Evolutionary conservation across 2,797 vertebrate genomes (phyloP), one percentile per base, ranked within the genome.

Genomic region (Pipistrellus pygmaeus): DNA sequence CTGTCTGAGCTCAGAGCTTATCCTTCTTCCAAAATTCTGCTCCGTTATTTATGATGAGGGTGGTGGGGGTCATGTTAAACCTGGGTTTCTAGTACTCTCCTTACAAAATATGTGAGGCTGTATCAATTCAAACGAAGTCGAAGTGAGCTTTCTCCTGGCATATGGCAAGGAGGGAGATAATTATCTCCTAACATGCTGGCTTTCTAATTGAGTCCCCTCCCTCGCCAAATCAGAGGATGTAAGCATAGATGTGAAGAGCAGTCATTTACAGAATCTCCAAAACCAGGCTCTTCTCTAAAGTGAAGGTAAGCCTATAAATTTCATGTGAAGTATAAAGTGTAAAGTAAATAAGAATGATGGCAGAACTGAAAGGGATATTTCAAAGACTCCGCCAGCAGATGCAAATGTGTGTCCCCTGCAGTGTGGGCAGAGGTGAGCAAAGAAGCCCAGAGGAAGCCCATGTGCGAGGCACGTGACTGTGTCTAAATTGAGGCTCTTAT

Each of bases 401-500:
- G n/a, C 51, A 6, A n/a, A 27, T 21, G 15, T 23, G 11, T 53
- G 38, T 30, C 23, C 12, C 44, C 60, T 4, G 14, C 13, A 27
- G 8, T 4, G 55, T 46, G 12, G 80, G 38, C 44, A 21, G 71
- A 84, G 25, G 3, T 21, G 21, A 44, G 44, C 53, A 38, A 35
- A 11, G 1, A 1, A 69, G 2, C 68, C 83, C 46, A 5, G 0
- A 57, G 44, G 38, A 76, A 69, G 41, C 15, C 27, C 44, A 1
- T 5, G 1, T 4, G 60, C 0, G 17, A 46, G 13, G 12, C 9
- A 2, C 30, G 1, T 0, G 17, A 25, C 44, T 46, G 23, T 14
- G 30, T 12, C 2, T 10, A 44, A 46, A 75, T 18, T 48, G 51
- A 80, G 10, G 51, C 71, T 32, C 51, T 35, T 46, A 7, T 15